Evolutionary conservation across 2,888 invertebrate species (phyloP), one percentile per base, ranked within the genome.

Genomic region (Troides aeacus): DNA sequence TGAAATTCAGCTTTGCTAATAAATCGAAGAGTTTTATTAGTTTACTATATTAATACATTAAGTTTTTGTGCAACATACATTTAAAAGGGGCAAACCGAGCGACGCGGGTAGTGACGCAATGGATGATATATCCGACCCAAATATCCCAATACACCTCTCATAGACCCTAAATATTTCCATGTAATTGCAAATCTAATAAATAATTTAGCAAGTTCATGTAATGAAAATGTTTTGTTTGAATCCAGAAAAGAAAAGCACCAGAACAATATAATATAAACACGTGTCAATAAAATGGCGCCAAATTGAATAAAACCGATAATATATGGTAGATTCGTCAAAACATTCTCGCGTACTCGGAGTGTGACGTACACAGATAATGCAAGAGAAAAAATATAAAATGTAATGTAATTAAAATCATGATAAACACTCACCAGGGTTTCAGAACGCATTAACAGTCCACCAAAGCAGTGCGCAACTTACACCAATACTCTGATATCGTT

Each of bases 401-500:
- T 72, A 46, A 75, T 74, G 77, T 84, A 85, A 87, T 89, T 87
- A 89, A 88, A 89, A 88, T 72, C 85, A 91, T 82, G 86, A 90
- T 90, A 89, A 85, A 88, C 91, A 92, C 92, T 92, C 92, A 92
- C 92, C 92, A 84, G 85, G 86, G 79, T 86, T 81, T 86, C 86
- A 85, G 87, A 86, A 89, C 89, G 90, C 86, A 91, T 89, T 90
- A 90, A 89, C 91, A 90, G 88, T 90, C 87, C 91, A 92, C 92
- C 92, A 91, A 92, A 92, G 92, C 92, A 90, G 92, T 92, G 92
- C 90, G 84, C 85, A 80, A 90, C 89, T 90, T 90, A 92, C 89
- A 90, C 91, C 91, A 85, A 85, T 85, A 86, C 81, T 85, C 84
- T 73, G 73, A 66, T 66, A 68, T 71, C 82, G 73, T 72, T 74